Conservation (phyloP, 2,888 invertebrate genomes). For the Tetramorium bicarinatum region DNA sequence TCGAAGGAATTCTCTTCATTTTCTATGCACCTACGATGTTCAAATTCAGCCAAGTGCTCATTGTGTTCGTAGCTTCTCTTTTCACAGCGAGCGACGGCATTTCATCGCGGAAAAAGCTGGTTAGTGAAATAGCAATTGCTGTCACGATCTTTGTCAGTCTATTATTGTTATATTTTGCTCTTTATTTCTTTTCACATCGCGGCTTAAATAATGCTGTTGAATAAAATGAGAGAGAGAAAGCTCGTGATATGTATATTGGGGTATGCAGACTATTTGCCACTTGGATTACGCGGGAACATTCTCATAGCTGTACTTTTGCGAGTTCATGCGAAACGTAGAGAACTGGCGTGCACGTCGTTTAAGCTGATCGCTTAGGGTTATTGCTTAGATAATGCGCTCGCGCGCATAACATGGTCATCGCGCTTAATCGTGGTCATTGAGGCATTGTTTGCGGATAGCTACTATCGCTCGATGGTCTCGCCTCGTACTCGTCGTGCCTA, state of each 20-base stretch:
- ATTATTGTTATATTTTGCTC: background rate
- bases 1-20: background rate
- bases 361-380: slow-evolving; percentile 38
- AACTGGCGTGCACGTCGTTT: slow-evolving; percentile 14
- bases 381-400: slow-evolving; percentile 50
- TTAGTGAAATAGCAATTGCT: background rate
- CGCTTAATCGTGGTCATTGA: slow-evolving; percentile 51
- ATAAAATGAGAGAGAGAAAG: background rate
- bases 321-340: slow-evolving; percentile 1
- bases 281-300: slow-evolving; percentile 50
- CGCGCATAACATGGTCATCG: slow-evolving; percentile 24
- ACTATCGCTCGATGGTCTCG: slow-evolving; percentile 38
- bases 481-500: slow-evolving; percentile 26
- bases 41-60: slow-evolving; percentile 1
- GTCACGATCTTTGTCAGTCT: background rate
- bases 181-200: background rate
- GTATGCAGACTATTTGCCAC: slow-evolving; percentile 48
- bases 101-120: background rate
- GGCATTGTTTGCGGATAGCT: slow-evolving; percentile 51
- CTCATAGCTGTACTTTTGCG: background rate
- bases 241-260: background rate
- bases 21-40: background rate
- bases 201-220: background rate
- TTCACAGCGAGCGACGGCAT: background rate
- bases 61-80: slow-evolving; percentile 14